Evolutionary conservation across 2,888 invertebrate species (phyloP).

Genomic region (Nomada fabriciana): DNA sequence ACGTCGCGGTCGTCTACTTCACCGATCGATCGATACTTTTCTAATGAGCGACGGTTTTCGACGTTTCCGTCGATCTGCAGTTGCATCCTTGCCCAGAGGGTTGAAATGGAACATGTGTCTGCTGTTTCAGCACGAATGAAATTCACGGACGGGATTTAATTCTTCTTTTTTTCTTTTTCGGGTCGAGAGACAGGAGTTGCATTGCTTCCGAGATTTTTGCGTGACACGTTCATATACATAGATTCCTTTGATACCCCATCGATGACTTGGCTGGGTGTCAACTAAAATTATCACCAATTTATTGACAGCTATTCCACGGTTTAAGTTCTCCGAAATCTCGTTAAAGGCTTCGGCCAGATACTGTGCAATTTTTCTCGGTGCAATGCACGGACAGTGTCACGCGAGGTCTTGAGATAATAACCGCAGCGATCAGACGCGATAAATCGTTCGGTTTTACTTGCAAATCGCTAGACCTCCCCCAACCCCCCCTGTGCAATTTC

Average conservation of each 20-base stretch:
- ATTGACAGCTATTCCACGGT: too few relatives aligned
- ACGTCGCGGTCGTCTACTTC: neutral
- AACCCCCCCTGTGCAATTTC: constrained; percentile 44
- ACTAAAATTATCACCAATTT: too few relatives aligned
- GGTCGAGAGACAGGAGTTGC: too few relatives aligned
- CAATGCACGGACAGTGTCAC: neutral
- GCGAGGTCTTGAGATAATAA: constrained; percentile 37
- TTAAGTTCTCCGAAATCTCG: too few relatives aligned
- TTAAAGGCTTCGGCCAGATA: too few relatives aligned
- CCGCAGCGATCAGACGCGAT: constrained; percentile 40
- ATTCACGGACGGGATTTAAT: constrained; percentile 15
- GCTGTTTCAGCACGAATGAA: neutral
- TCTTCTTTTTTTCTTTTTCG: neutral
- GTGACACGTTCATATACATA: too few relatives aligned
- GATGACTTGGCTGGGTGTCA: too few relatives aligned
- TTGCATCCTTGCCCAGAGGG: neutral
- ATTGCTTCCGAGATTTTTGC: too few relatives aligned
- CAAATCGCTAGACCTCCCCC: constrained; percentile 50
- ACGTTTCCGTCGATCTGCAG: neutral
- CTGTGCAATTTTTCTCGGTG: neutral
- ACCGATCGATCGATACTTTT: neutral
- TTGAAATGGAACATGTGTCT: neutral
- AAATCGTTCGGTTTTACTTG: constrained; percentile 64
- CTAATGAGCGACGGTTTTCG: neutral
- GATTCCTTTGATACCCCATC: too few relatives aligned